phyloP scores from a whole-genome alignment of 2,113 vertebrate species.

The Psophia crepitans region DNA sequence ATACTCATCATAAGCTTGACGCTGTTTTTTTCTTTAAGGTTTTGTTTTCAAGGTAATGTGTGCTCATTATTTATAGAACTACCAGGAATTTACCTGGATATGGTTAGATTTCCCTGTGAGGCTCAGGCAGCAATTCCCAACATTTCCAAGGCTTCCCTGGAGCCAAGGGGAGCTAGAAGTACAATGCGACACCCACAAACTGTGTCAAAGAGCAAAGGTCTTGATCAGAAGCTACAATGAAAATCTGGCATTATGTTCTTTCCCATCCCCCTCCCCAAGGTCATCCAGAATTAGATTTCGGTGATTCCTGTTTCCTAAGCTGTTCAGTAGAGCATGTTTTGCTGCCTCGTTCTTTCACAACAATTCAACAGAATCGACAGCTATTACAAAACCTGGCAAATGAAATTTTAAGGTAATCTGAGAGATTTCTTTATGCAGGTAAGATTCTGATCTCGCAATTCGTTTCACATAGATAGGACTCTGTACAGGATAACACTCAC shows the following conservation, averaged over 20 bases:
- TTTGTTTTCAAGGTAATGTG: neutral
- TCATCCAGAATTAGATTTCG: neutral
- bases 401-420: neutral
- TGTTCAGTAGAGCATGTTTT: neutral
- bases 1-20: neutral
- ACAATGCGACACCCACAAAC: neutral
- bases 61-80: neutral
- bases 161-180: neutral
- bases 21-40: neutral
- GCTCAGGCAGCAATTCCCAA: neutral
- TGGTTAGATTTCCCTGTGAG: neutral
- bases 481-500: neutral
- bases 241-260: neutral
- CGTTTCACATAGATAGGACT: neutral
- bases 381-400: neutral
- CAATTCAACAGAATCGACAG: neutral
- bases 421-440: neutral
- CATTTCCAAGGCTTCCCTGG: neutral
- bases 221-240: neutral
- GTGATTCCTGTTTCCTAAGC: neutral
- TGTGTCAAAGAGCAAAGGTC: neutral
- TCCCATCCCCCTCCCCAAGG: neutral
- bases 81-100: neutral
- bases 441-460: neutral
- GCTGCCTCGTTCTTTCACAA: neutral